Evolutionary conservation across 2,888 invertebrate species (phyloP).

Genomic region (Sminthurinus aureus): DNA sequence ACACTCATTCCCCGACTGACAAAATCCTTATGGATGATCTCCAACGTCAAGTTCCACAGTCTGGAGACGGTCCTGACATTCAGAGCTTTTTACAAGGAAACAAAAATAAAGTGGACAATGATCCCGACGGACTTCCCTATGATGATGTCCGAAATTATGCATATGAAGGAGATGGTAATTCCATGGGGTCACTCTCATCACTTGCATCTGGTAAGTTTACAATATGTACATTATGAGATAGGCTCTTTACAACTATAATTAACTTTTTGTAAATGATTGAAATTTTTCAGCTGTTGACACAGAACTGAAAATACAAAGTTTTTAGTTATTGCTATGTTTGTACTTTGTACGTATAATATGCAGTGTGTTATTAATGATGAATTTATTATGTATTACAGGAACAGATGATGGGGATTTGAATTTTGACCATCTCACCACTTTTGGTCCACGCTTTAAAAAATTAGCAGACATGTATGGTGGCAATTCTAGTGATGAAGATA

Average conservation of each 20-base stretch:
- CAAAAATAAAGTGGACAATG: constrained; percentile 88
- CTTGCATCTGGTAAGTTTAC: constrained; percentile 73
- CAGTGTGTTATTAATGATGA: neutral
- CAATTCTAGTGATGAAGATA: constrained; percentile 80
- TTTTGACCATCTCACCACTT: constrained; percentile 92
- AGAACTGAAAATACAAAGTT: no score
- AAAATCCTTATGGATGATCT: constrained; percentile 57
- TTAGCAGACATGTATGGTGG: constrained; percentile 95
- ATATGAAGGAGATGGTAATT: constrained; percentile 95
- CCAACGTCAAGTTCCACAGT: constrained; percentile 53
- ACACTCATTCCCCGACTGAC: constrained; percentile 54
- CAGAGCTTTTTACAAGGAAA: constrained; percentile 90
- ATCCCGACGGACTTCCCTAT: constrained; percentile 89
- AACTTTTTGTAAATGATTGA: no score
- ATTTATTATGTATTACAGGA: constrained; percentile 60
- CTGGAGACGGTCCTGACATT: constrained; percentile 76
- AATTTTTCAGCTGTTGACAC: no score
- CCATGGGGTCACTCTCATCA: constrained; percentile 90
- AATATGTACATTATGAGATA: no score
- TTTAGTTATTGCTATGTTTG: no score
- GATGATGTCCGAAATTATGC: constrained; percentile 98
- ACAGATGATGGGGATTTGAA: constrained; percentile 92
- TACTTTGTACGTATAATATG: no score
- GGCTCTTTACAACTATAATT: no score
- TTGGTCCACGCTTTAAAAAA: constrained; percentile 95